Percentiles rank a stretch among this genome's conserved stretches.
Conservation (phyloP, 2,888 invertebrate genomes). For the Trileptium ribeirensis region DNA sequence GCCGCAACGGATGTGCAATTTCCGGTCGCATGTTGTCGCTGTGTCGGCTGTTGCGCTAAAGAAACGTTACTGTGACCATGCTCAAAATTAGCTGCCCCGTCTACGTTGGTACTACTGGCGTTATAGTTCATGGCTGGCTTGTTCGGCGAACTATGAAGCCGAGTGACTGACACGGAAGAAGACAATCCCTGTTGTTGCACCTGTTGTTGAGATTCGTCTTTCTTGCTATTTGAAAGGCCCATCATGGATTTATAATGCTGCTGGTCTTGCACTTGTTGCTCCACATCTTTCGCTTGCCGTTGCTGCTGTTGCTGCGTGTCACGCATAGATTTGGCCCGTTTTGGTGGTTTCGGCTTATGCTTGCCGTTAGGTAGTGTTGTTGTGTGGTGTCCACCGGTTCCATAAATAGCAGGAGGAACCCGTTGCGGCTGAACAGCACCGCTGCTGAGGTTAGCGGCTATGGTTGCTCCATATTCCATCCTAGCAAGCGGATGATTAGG, state of each 20-base stretch:
- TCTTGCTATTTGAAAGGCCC: neutral
- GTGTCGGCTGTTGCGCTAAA: neutral
- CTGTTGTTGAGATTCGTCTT: neutral
- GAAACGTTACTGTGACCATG: too few relatives aligned
- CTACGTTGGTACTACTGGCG: neutral
- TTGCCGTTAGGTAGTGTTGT: neutral
- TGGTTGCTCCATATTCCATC: too few relatives aligned
- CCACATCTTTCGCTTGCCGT: neutral
- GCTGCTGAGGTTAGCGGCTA: neutral
- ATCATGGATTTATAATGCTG: neutral
- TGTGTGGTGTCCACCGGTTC: neutral
- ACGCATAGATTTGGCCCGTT: slow-evolving; percentile 23
- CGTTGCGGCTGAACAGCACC: neutral
- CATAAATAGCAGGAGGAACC: neutral
- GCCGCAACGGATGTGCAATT: neutral
- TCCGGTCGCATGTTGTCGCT: neutral
- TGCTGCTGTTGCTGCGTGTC: neutral
- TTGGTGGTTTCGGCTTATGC: slow-evolving; percentile 20
- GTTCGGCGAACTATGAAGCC: neutral
- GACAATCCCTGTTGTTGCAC: too few relatives aligned
- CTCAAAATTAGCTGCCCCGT: too few relatives aligned
- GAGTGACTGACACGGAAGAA: neutral
- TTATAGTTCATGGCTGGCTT: neutral
- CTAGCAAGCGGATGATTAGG: neutral
- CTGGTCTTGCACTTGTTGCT: neutral